Evolutionary conservation across 2,888 invertebrate genomes (phyloP).

Genomic region (Drosophila sordidula): DNA sequence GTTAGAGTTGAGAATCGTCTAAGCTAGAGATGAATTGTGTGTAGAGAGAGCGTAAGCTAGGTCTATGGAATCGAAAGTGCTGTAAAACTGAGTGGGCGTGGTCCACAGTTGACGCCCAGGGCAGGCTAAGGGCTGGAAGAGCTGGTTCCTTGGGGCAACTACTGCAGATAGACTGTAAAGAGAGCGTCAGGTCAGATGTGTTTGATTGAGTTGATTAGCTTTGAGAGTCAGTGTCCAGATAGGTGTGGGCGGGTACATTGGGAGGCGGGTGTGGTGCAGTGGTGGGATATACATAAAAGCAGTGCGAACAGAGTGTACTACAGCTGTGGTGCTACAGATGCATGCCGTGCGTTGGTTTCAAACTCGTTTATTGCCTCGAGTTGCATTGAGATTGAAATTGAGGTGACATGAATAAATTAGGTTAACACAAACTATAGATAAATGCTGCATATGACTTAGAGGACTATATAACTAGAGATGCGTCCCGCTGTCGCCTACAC

Average conservation of each 20-base stretch:
- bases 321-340: constrained; percentile 44
- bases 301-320: constrained; percentile 41
- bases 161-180: constrained; percentile 78
- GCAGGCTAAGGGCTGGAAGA: constrained; percentile 60
- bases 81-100: constrained; percentile 51
- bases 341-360: constrained; percentile 66
- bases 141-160: constrained; percentile 60
- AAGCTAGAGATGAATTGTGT: constrained; percentile 30
- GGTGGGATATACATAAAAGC: constrained; percentile 48
- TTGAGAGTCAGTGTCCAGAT: constrained; percentile 32
- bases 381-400: constrained; percentile 19
- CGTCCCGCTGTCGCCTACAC: constrained; percentile 31
- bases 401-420: constrained; percentile 70
- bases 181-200: constrained; percentile 72
- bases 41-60: constrained; percentile 32
- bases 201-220: constrained; percentile 35
- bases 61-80: constrained; percentile 46
- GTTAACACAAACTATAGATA: constrained; percentile 50
- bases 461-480: constrained; percentile 52
- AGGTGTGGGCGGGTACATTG: constrained; percentile 9
- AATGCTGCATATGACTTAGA: constrained; percentile 80
- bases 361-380: constrained; percentile 62
- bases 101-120: constrained; percentile 54
- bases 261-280: constrained; percentile 21
- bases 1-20: constrained; percentile 19